These are phyloP conservation scores for Cistogaster globosa DNA, from an alignment of 2,888 invertebrate genomes.

Conservation along the genomic window DNA sequence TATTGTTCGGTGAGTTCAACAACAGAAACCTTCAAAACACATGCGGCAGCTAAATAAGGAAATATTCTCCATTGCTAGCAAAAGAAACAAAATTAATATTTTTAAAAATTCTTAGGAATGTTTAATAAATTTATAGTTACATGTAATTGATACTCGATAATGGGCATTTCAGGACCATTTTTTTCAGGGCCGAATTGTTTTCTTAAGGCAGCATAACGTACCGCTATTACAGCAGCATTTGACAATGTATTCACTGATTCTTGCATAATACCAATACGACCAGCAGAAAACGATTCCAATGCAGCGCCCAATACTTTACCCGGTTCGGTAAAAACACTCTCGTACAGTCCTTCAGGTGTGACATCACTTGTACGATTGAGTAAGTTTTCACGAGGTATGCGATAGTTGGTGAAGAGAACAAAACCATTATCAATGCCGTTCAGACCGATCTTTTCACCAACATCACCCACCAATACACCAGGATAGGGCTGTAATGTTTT, in stretches of 20 bases:
- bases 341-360: constrained; percentile 92
- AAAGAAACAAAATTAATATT: neutral
- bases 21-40: constrained; percentile 86
- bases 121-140: constrained; percentile 81
- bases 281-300: constrained; percentile 93
- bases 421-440: constrained; percentile 97
- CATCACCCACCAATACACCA: constrained; percentile 94
- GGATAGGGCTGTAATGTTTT: constrained; percentile 90
- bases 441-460: constrained; percentile 95
- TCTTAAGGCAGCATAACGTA: constrained; percentile 90
- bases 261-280: constrained; percentile 89
- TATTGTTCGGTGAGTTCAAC: constrained; percentile 87
- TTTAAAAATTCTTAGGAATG: neutral
- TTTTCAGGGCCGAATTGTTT: constrained; percentile 90
- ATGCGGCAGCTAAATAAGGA: constrained; percentile 87
- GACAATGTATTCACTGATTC: constrained; percentile 84
- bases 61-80: constrained; percentile 89
- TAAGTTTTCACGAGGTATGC: constrained; percentile 92
- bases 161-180: constrained; percentile 87
- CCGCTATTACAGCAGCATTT: constrained; percentile 88
- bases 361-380: constrained; percentile 95
- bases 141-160: constrained; percentile 92
- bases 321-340: constrained; percentile 95
- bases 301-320: constrained; percentile 93
- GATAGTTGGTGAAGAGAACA: constrained; percentile 93